Conservation (phyloP, 1,140 invertebrate genomes). For the Venustaconcha ellipsiformis region DNA sequence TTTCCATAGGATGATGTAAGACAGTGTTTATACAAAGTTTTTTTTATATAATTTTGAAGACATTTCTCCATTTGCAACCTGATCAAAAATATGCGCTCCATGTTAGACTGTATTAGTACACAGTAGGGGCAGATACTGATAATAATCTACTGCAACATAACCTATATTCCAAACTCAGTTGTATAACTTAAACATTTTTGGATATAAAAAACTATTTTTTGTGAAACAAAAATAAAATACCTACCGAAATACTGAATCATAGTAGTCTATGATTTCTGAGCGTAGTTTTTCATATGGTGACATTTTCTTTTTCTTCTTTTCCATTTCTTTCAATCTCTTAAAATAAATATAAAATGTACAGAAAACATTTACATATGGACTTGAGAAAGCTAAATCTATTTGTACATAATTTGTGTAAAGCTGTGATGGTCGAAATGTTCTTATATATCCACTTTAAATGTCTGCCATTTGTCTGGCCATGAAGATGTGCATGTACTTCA, state of each 20-base stretch:
- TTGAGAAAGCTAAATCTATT: background rate
- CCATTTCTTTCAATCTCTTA: slow-evolving; percentile 58
- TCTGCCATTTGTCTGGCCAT: no score
- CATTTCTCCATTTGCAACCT: background rate
- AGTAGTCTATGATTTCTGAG: slow-evolving; percentile 47
- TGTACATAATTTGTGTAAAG: no score
- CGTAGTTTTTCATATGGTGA: slow-evolving; percentile 61
- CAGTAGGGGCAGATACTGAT: no score
- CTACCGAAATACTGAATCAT: slow-evolving; percentile 54
- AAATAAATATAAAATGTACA: slow-evolving; percentile 25
- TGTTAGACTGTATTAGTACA: background rate
- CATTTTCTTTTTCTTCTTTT: slow-evolving; percentile 58
- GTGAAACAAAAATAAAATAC: background rate
- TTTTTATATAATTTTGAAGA: background rate
- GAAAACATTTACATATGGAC: slow-evolving; percentile 5
- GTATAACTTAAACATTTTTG: no score
- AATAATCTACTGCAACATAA: no score
- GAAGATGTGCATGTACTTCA: no score
- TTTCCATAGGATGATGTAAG: no score
- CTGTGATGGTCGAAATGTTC: no score
- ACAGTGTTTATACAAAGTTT: background rate
- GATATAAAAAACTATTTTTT: background rate
- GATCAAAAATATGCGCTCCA: background rate
- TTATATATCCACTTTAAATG: no score
- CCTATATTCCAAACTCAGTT: no score